These are phyloP conservation scores for Ctenomys sociabilis DNA, from an alignment of 2,113 vertebrate species.

Conservation along the genomic window DNA sequence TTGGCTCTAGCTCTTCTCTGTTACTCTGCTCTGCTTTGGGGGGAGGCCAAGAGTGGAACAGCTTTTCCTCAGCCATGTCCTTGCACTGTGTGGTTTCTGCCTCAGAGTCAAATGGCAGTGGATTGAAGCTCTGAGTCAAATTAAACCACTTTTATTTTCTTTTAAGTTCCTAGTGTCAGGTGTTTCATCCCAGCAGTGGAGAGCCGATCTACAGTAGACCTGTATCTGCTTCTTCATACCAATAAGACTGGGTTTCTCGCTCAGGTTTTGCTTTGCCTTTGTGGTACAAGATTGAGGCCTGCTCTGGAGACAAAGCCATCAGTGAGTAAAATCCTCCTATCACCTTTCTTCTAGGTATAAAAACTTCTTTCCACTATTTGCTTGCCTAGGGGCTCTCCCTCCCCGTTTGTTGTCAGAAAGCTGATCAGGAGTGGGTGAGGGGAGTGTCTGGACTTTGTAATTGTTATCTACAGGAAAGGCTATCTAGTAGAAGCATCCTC, in stretches of 20 bases:
- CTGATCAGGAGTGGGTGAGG: not conserved
- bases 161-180: too few relatives aligned
- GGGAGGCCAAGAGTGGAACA: not conserved
- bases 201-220: not conserved
- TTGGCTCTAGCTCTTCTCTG: not conserved
- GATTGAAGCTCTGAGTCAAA: too few relatives aligned
- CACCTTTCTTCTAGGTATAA: not conserved
- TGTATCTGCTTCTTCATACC: not conserved
- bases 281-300: not conserved
- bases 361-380: not conserved
- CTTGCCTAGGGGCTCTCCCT: not conserved
- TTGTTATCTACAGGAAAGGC: not conserved
- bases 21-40: not conserved
- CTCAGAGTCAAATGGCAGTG: too few relatives aligned
- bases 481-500: not conserved
- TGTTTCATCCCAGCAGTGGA: not conserved
- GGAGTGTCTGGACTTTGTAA: not conserved
- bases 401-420: not conserved
- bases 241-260: not conserved
- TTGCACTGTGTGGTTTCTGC: too few relatives aligned
- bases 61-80: too few relatives aligned
- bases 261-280: not conserved
- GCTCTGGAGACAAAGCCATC: not conserved
- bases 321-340: not conserved
- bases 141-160: too few relatives aligned